phyloP scores from a whole-genome alignment of 2,113 vertebrate species.

The Tachycineta bicolor region DNA sequence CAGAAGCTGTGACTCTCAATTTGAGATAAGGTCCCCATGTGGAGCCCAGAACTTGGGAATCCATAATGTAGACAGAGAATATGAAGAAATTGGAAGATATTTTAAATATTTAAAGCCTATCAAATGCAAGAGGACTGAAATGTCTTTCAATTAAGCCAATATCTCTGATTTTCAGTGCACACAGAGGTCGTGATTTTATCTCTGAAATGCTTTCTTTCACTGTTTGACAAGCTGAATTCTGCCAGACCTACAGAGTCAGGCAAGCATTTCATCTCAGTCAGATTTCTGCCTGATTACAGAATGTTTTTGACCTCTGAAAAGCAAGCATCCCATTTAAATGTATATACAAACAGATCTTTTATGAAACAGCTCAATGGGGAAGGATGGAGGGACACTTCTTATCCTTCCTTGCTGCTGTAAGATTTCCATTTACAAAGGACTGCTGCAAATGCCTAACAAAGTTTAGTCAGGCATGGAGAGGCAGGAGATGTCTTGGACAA shows the following conservation, averaged over 20 bases:
- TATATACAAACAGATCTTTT: not conserved
- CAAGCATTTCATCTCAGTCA: conserved; percentile 34
- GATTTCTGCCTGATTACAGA: conserved; percentile 32
- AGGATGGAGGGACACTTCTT: not conserved
- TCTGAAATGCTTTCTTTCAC: conserved; percentile 1
- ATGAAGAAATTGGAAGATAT: not conserved
- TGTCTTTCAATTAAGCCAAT: conserved; percentile 11
- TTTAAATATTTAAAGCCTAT: conserved; percentile 25
- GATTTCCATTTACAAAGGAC: not conserved
- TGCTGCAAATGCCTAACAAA: not conserved
- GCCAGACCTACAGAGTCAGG: not conserved
- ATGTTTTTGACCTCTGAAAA: conserved; percentile 39
- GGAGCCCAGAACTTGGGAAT: not conserved
- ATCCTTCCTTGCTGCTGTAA: not conserved
- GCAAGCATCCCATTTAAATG: not conserved
- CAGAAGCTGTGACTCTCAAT: not conserved
- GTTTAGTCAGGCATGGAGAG: not conserved
- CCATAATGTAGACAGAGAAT: not conserved
- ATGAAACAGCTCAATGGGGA: not conserved
- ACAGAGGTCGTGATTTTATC: conserved; percentile 31
- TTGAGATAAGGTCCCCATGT: not conserved
- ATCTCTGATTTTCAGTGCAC: conserved; percentile 1
- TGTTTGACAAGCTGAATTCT: conserved; percentile 31
- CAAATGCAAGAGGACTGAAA: not conserved
- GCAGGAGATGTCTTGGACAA: not conserved